Base-by-base conservation (phyloP, 2,797 vertebrate species). In the Tarsius wallacei region DNA sequence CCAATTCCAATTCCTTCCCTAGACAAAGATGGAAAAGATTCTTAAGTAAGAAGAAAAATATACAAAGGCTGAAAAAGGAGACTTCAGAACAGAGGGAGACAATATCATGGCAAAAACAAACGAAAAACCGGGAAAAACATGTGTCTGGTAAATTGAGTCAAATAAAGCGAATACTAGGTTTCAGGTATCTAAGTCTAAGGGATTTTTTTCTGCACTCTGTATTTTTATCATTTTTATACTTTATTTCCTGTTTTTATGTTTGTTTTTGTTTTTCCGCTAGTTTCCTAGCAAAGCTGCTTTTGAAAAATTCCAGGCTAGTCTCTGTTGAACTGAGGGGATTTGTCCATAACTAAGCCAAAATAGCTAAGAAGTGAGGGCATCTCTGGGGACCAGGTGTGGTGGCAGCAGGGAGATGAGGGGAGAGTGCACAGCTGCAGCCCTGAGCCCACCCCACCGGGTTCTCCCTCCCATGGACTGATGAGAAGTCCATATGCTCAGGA, bases 331-430 rank as follows among this genome's bases (percentile, higher is more conserved):
- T 90, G 61, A 68, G 90, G 87, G 94, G 93, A 97, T 98, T 92
- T 98, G 87, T 94, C 89, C 96, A 88, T 63, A 97, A 89, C 90
- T 95, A 89, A 90, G 97, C 96, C 97, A 96, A 96, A 93, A 98
- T 93, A 97, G 97, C 97, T 97, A 49, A 97, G 96, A 80, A 83
- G 57, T 91, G 96, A 97, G 96, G 93, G 93, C 28, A 73, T 81
- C 96, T 57, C 97, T 49, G 84, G 96, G 90, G 98, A 97, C 84
- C 98, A 98, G 96, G 98, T 97, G 93, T 97, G 97, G 98, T 63
- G 94, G 97, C 96, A n/a, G 93, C 68, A 77, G 96, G 90, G 70
- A 31, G 95, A 85, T 53, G 93, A 93, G 93, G 84, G 80, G 84
- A 59, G 80, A 71, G 93, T 57, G 91, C 94, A 96, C 94, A 96